Evolutionary conservation across 2,113 vertebrate genomes (phyloP), one percentile per base, ranked within the genome.

Genomic region (Alligator sinensis): DNA sequence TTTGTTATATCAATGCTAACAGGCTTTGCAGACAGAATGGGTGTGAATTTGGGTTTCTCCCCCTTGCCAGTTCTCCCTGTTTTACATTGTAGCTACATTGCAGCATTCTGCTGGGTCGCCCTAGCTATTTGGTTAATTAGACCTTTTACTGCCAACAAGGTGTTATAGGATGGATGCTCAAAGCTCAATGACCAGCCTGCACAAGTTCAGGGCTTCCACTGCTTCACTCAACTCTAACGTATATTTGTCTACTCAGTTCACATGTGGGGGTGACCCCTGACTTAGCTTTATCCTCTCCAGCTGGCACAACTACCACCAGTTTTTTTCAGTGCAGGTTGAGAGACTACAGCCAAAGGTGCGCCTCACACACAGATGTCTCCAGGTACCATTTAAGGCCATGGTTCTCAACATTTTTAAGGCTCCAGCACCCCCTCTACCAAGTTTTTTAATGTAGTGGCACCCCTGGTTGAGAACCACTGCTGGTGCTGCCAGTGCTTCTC

Each of bases 271-370:
- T 28, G 64, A 18, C 4, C 34, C 54, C 68, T 25, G 2, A 3
- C 0, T 13, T 61, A 24, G 30, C 75, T 15, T 34, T 15, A 79
- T 30, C 59, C 30, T 59, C 28, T 64, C 27, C 38, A 7, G 0
- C 6, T 4, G 54, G 19, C 28, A 11, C 34, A 66, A 63, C 30
- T 86, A 25, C n/a, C 66, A 76, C 59, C 74, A 66, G 74, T 3
- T 3, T 47, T 47, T 0, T 2, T 59, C 85, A 61, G 2, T 0
- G 2, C 3, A 5, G 58, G 80, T 92, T 47, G 74, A 85, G 6
- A 0, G 9, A 79, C 24, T 47, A 47, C 47, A 47, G 47, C 47
- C 47, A 47, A 47, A 47, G 47, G 47, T 47, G 0, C 1, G 28
- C 28, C 62, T 22, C 38, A 22, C 30, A 19, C 19, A 72, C 13